Base-by-base conservation (phyloP, 2,888 invertebrate species). In the Drosophila mimica region DNA sequence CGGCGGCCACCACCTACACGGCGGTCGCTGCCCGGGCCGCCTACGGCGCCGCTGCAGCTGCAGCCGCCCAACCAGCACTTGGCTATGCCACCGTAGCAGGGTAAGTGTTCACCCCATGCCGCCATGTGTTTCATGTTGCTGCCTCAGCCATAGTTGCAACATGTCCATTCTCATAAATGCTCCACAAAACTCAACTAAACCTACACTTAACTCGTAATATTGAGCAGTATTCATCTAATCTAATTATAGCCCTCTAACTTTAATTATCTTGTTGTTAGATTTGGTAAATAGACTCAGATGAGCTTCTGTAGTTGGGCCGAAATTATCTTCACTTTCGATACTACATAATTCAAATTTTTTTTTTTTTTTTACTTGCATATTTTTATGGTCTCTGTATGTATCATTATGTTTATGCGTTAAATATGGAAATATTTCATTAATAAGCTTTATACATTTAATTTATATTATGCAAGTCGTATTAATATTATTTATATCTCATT, bases 1-100 rank as follows among this genome's bases (percentile, higher is more conserved):
- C 97, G 72, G 97, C 97, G 76, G 97, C 97, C 88, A 97, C 97
- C 66, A 96, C 96, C 80, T 97, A 97, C 94, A 97, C 97, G 92
- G 97, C 97, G 76, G 97, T 97, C 40, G 97, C 97, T 82, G 97
- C 97, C 81, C 95, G 97, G 84, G 97, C 97, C 81, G 97, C 97
- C 82, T 96, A 96, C 89, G 96, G 96, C 86, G 96, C 96, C 73
- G 96, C 95, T 82, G 96, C 97, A 73, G 96, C 95, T 76, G 95
- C 95, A 79, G 95, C 93, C 78, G 90, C 93, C 72, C 93, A 93
- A 77, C 92, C 93, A 66, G 85, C 93, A 79, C 96, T 96, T 81
- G 96, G 96, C 91, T 96, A 95, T 92, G 95, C 95, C 88, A 94
- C 95, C 85, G 95, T 96, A 79, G 95, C 96, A 76, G 96, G 96